phyloP scores from a whole-genome alignment of 2,797 vertebrate genomes.

The Brotula barbata region DNA sequence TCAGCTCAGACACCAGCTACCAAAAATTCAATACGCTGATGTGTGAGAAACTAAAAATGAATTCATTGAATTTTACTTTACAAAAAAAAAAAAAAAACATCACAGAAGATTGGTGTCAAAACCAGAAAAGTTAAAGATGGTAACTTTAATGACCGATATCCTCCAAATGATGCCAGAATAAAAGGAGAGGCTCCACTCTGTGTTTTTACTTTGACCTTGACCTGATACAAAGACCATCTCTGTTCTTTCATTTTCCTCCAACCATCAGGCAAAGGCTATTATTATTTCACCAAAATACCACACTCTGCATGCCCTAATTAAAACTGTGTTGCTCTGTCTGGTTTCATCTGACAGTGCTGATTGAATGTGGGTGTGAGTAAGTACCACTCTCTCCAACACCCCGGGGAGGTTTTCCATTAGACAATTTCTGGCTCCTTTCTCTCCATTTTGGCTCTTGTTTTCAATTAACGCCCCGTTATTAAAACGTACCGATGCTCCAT shows the following conservation, averaged over 20 bases:
- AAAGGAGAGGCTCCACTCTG: neutral
- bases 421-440: constrained; percentile 35
- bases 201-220: constrained; percentile 50
- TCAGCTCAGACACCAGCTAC: too few relatives aligned
- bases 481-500: constrained; percentile 60
- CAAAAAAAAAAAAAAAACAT: too few relatives aligned
- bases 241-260: constrained; percentile 46
- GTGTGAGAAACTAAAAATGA: too few relatives aligned
- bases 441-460: constrained; percentile 52
- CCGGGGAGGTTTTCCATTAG: constrained; percentile 64
- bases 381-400: constrained; percentile 72
- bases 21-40: too few relatives aligned
- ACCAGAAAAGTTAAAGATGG: too few relatives aligned
- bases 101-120: too few relatives aligned
- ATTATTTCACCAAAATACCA: constrained; percentile 64
- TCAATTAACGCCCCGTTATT: constrained; percentile 71
- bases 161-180: neutral
- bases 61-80: too few relatives aligned
- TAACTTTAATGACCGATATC: too few relatives aligned
- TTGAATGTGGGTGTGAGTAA: constrained; percentile 76
- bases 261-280: constrained; percentile 58
- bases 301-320: constrained; percentile 77
- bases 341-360: constrained; percentile 72
- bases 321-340: constrained; percentile 62
- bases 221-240: constrained; percentile 32